Evolutionary conservation across 2,797 vertebrate species (phyloP).

Genomic region (Zalophus californianus): DNA sequence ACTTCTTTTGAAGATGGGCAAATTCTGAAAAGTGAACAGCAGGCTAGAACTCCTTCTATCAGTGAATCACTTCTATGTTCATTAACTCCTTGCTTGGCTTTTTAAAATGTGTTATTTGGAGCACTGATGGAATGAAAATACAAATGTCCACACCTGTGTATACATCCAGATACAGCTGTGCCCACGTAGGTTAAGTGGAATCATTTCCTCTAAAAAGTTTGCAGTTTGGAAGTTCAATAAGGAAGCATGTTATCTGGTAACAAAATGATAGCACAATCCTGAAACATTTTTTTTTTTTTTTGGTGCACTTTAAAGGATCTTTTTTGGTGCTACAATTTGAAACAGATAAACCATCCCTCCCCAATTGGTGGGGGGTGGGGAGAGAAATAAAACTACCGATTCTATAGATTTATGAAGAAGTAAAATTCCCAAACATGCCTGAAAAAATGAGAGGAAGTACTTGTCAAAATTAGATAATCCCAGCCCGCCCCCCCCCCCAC

Average conservation of each 20-base stretch:
- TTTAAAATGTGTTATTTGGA: neutral
- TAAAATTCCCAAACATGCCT: neutral
- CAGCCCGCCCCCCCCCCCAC: neutral
- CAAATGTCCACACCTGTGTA: fast-evolving
- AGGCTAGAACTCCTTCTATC: neutral
- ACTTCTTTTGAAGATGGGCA: neutral
- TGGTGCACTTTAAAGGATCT: neutral
- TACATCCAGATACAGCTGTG: fast-evolving
- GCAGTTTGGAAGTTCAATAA: neutral
- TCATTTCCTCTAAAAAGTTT: neutral
- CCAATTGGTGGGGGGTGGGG: fast-evolving
- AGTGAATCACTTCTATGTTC: neutral
- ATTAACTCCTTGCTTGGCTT: neutral
- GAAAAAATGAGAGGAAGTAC: neutral
- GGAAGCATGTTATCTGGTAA: neutral
- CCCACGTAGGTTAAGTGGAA: fast-evolving
- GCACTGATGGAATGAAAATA: neutral
- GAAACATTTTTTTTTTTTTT: neutral
- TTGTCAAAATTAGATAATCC: neutral
- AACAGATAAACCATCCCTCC: neutral
- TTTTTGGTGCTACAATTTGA: neutral
- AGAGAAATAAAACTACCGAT: neutral
- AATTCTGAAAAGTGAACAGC: neutral
- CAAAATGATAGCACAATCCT: neutral
- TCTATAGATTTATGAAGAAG: neutral